These are phyloP conservation scores for Lasioglossum calceatum DNA, from an alignment of 2,888 invertebrate genomes.

Conservation along the genomic window DNA sequence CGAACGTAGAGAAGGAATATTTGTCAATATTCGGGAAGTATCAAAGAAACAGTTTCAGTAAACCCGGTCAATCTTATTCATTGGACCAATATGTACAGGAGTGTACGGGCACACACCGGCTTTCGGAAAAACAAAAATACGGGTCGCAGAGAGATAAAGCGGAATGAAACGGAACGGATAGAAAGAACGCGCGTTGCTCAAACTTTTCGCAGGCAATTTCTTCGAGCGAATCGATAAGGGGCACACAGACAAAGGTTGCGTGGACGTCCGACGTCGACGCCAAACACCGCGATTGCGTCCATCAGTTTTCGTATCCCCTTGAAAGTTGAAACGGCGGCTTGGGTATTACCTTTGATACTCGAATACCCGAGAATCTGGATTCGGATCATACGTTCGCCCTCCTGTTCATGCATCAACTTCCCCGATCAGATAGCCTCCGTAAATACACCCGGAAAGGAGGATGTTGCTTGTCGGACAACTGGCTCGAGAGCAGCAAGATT, in stretches of 20 bases:
- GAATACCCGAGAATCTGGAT: constrained; percentile 19
- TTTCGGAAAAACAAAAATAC: background rate
- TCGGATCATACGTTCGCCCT: constrained; percentile 43
- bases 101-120: background rate
- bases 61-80: background rate
- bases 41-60: background rate
- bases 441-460: constrained; percentile 41
- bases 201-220: background rate
- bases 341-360: constrained; percentile 47
- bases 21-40: background rate
- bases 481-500: constrained; percentile 43
- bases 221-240: background rate
- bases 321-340: constrained; percentile 50
- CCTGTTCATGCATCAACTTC: constrained; percentile 43
- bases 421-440: constrained; percentile 42
- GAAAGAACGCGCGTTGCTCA: background rate
- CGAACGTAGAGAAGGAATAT: background rate
- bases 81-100: background rate
- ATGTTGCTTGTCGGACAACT: constrained; percentile 40
- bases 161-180: background rate
- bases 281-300: constrained; percentile 37
- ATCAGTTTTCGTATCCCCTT: constrained; percentile 49
- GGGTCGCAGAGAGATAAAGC: background rate
- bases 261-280: constrained; percentile 25
- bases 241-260: constrained; percentile 9